These are phyloP conservation scores for Equus przewalskii DNA, from an alignment of 2,113 vertebrate species.

Conservation along the genomic window DNA sequence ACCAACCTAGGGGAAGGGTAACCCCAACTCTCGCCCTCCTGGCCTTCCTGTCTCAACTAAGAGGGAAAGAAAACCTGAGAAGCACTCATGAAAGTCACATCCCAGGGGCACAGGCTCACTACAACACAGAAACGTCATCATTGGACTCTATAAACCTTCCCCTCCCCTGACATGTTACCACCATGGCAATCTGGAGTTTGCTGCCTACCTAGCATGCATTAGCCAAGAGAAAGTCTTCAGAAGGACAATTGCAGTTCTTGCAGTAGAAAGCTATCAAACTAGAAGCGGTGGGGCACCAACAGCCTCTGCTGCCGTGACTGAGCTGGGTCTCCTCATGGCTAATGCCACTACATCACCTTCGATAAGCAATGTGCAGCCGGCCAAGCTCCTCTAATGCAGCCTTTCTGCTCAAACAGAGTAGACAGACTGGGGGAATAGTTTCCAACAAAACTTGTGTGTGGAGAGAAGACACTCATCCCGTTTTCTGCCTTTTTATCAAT, in stretches of 20 bases:
- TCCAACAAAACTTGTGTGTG: too few species aligned
- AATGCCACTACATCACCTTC: too few species aligned
- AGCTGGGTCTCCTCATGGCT: neutral
- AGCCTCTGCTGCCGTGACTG: neutral
- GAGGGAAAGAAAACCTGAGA: neutral
- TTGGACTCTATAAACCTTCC: neutral
- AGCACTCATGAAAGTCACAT: neutral
- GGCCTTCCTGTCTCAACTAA: neutral
- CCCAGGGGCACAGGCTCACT: neutral
- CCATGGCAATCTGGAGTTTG: neutral
- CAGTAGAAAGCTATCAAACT: neutral
- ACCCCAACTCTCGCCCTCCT: too few species aligned
- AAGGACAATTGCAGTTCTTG: too few species aligned
- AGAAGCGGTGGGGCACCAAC: too few species aligned
- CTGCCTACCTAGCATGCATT: rapidly evolving
- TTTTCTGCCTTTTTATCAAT: too few species aligned
- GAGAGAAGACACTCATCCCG: too few species aligned
- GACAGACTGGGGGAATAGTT: too few species aligned
- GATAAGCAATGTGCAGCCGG: too few species aligned
- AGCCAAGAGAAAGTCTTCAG: neutral
- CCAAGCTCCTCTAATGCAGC: too few species aligned
- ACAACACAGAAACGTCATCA: neutral
- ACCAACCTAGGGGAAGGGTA: neutral
- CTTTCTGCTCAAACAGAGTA: too few species aligned
- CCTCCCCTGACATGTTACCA: rapidly evolving